Conservation (phyloP, 2,797 vertebrate species). For the Pipistrellus pipistrellus region DNA sequence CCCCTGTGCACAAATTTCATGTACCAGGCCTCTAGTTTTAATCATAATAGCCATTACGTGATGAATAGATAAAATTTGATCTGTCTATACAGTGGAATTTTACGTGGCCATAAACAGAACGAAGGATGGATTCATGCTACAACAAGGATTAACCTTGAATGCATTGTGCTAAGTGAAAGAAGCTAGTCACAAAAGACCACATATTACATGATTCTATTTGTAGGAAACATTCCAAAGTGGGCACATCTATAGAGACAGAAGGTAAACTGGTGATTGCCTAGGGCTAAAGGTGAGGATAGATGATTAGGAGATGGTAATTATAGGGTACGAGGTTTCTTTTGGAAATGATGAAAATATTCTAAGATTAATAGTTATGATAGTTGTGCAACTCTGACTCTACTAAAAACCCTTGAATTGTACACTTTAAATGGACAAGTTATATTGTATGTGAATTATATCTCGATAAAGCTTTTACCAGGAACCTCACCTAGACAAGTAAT, state of each 20-base stretch:
- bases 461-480: neutral
- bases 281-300: neutral
- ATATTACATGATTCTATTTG: neutral
- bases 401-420: neutral
- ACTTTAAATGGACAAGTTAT: neutral
- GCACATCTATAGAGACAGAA: neutral
- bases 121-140: neutral
- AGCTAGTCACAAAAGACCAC: neutral
- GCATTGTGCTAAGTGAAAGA: neutral
- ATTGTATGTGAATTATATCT: neutral
- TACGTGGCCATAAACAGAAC: neutral
- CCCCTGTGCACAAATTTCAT: too few relatives aligned
- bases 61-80: neutral
- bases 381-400: neutral
- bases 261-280: neutral
- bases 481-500: neutral
- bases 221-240: neutral
- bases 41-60: neutral
- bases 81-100: neutral
- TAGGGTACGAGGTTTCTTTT: neutral
- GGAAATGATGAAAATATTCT: too few relatives aligned
- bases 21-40: neutral
- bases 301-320: neutral
- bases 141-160: neutral
- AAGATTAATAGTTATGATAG: neutral